Evolutionary conservation across 2,113 vertebrate species (phyloP).

Genomic region (Oxyruncus cristatus): DNA sequence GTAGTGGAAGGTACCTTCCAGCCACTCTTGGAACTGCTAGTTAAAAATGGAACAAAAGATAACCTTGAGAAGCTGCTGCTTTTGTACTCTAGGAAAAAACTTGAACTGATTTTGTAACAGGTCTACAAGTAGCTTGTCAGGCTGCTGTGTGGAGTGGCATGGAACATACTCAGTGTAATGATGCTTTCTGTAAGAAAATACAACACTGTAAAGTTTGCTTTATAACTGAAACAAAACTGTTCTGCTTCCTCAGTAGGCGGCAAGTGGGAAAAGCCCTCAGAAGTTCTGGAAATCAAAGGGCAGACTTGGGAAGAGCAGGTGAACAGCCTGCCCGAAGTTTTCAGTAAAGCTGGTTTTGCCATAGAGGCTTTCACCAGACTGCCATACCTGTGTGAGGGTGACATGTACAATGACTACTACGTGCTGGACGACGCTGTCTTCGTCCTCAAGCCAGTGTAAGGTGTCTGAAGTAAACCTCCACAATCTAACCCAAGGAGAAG

Average conservation of each 20-base stretch:
- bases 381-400: slow-evolving; percentile 96
- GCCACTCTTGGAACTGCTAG: not conserved
- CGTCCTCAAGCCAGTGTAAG: slow-evolving; percentile 83
- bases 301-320: slow-evolving; percentile 97
- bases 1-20: not conserved
- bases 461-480: slow-evolving; percentile 5
- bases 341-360: slow-evolving; percentile 85
- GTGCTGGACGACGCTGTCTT: slow-evolving; percentile 95
- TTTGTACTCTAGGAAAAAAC: not conserved
- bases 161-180: not conserved
- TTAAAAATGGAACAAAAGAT: not conserved
- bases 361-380: slow-evolving; percentile 93
- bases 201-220: not conserved
- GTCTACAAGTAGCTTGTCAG: not conserved
- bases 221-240: not conserved
- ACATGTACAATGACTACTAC: slow-evolving; percentile 97
- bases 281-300: slow-evolving; percentile 86
- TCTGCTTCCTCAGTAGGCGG: slow-evolving; percentile 85
- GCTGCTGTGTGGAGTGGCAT: not conserved
- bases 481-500: slow-evolving; percentile 29
- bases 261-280: slow-evolving; percentile 91
- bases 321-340: slow-evolving; percentile 86
- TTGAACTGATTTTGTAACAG: not conserved
- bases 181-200: not conserved
- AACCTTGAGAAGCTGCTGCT: not conserved